Evolutionary conservation across 2,797 vertebrate genomes (phyloP), one percentile per base, ranked within the genome.

Genomic region (Rhincodon typus): DNA sequence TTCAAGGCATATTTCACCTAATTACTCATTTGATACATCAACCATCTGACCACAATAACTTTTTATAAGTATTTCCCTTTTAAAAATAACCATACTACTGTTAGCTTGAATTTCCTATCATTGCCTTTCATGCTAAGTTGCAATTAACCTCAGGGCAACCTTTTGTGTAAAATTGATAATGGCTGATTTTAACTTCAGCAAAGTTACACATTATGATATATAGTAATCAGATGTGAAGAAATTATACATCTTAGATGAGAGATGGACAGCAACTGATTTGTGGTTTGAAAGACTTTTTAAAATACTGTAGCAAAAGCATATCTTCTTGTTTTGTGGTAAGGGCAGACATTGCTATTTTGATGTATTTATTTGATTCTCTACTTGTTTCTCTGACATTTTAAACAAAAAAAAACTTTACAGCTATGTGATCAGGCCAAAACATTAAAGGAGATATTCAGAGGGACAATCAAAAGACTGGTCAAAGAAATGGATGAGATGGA

Each of bases 151-250:
- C 90, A 25, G 34, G 12, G 17, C 25, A 50, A 93, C n/a, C n/a
- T 93, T 67, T 93, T 67, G 62, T 67, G 90, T 67, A 67, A 93
- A 93, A 67, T 93, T 93, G 90, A 67, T 93, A 93, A 93, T 67
- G 62, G 34, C 34, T 93, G 62, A 62, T 93, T 93, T 67, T 93
- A 38, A 27, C 15, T 91, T 91, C 88, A 23, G 19, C 90, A 93
- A 38, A 15, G 67, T 93, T 67, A 38, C 90, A 7, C 90, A 90
- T 90, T 2, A 25, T 62, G 27, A 1, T 12, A 30, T 30, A 67
- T 93, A 67, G 90, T 93, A 23, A 93, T 93, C 19, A 23, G 90
- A 10, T 84, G 19, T 93, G 90, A 93, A 42, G 90, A 66, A 13
- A 42, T 93, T 93, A 8, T 8, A 8, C 2, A 42, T 67, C 17